These are phyloP conservation scores for Podiceps cristatus DNA, from an alignment of 2,113 vertebrate genomes.

Conservation along the genomic window DNA sequence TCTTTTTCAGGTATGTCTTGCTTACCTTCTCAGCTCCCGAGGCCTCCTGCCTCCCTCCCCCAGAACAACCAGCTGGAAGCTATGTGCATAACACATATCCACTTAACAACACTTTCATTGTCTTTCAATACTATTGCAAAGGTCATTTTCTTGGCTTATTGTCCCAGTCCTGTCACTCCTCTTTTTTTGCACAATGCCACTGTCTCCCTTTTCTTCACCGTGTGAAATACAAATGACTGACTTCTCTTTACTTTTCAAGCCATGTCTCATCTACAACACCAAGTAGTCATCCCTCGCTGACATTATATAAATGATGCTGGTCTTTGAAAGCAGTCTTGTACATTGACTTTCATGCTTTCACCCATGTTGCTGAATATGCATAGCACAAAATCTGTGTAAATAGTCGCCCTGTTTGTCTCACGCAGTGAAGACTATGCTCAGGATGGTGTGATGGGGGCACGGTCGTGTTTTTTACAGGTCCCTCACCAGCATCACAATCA, in stretches of 20 bases:
- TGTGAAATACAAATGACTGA: not conserved
- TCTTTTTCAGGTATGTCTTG: not conserved
- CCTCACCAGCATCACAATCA: not conserved
- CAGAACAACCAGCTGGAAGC: not conserved
- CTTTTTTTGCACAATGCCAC: not conserved
- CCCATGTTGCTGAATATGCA: not conserved
- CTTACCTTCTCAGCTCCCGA: not conserved
- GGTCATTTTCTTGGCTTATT: not conserved
- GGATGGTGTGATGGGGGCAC: not conserved
- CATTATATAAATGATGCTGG: not conserved
- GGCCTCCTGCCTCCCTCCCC: not conserved
- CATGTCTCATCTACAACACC: not conserved
- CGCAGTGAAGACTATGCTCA: not conserved
- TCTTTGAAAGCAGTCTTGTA: not conserved
- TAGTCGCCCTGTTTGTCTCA: not conserved
- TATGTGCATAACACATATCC: not conserved
- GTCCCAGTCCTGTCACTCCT: not conserved
- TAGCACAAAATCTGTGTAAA: not conserved
- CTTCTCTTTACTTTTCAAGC: not conserved
- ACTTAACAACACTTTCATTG: not conserved
- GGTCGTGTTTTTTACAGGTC: not conserved
- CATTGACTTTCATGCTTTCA: not conserved
- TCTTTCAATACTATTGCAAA: conserved; percentile 3
- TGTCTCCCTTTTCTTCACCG: not conserved
- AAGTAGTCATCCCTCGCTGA: not conserved